Conservation (phyloP, 2,888 invertebrate genomes). For the Oscheius myriophilus region DNA sequence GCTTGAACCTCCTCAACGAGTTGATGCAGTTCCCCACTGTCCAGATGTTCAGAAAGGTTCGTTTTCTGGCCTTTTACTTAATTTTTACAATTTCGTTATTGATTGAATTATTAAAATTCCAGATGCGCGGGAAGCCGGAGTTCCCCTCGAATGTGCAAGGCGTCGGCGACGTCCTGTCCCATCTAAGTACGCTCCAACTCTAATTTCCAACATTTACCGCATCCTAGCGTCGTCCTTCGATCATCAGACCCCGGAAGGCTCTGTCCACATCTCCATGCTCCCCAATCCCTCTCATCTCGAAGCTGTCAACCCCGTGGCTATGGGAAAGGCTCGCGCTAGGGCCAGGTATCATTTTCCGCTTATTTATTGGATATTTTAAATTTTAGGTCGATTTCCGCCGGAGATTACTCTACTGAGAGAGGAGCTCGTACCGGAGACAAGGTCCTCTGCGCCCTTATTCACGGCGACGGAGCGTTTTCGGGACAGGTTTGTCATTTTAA, state of each 20-base stretch:
- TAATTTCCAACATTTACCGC: not conserved
- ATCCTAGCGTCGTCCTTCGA: constrained; percentile 81
- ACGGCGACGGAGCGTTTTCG: constrained; percentile 93
- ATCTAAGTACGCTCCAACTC: constrained; percentile 79
- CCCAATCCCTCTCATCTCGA: constrained; percentile 95
- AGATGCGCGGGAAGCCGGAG: constrained; percentile 85
- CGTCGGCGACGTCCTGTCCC: constrained; percentile 90
- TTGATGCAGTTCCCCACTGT: constrained; percentile 85
- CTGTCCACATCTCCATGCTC: constrained; percentile 83
- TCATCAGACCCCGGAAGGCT: constrained; percentile 71
- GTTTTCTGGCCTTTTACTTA: no score
- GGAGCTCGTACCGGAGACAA: constrained; percentile 60
- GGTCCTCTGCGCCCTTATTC: constrained; percentile 79
- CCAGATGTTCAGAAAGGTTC: constrained; percentile 83
- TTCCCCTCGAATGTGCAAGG: constrained; percentile 82
- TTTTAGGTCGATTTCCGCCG: constrained; percentile 75
- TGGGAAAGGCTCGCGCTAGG: constrained; percentile 82
- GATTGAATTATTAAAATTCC: no score
- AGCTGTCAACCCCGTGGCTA: constrained; percentile 91
- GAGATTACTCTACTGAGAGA: constrained; percentile 79
- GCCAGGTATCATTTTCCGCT: constrained; percentile 38
- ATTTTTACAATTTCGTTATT: no score
- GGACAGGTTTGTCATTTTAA: constrained; percentile 78
- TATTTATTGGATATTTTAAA: not conserved
- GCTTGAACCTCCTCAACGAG: constrained; percentile 86